Conservation (phyloP, 2,797 vertebrate species). For the Diplodus sargus region DNA sequence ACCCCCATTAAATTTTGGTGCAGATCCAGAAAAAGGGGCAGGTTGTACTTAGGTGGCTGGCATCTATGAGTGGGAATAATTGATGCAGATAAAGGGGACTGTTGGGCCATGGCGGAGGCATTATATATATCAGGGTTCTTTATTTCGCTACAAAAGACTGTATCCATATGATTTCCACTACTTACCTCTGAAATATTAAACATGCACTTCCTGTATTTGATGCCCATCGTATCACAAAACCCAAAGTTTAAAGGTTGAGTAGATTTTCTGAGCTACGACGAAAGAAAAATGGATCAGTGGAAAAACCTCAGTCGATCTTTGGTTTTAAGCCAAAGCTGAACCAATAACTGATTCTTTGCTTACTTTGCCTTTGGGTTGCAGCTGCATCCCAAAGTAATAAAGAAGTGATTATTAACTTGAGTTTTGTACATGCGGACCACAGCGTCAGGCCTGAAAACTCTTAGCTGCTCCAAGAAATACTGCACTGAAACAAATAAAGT, state of each 20-base stretch:
- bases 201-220: not conserved
- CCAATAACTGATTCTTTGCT: slow-evolving; percentile 27
- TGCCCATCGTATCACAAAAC: not conserved
- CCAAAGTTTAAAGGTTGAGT: not conserved
- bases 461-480: slow-evolving; percentile 41
- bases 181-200: slow-evolving; percentile 7
- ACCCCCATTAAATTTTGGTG: no score
- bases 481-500: slow-evolving; percentile 14
- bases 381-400: slow-evolving; percentile 55
- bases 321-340: slow-evolving; percentile 35
- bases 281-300: slow-evolving; percentile 22
- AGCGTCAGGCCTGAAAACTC: slow-evolving; percentile 17
- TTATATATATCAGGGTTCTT: no score
- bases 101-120: no score
- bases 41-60: no score
- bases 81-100: no score
- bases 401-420: slow-evolving; percentile 45
- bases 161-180: not conserved
- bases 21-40: no score
- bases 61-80: no score
- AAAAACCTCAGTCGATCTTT: slow-evolving; percentile 33
- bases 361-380: slow-evolving; percentile 36
- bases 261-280: not conserved
- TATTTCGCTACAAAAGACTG: not conserved
- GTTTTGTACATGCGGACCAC: slow-evolving; percentile 19